Evolutionary conservation across 2,888 invertebrate genomes (phyloP).

Genomic region (Conomelus anceps): DNA sequence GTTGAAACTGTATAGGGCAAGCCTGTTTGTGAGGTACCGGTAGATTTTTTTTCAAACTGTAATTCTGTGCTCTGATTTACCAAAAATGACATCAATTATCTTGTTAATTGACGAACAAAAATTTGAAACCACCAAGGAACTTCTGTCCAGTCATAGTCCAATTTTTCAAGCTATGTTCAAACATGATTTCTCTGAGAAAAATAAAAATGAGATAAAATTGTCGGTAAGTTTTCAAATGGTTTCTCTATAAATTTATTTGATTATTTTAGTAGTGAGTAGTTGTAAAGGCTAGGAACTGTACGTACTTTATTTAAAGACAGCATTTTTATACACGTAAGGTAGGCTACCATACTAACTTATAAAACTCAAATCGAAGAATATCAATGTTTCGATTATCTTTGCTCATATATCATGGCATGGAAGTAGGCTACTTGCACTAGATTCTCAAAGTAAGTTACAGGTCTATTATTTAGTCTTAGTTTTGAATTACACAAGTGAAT

Average conservation of each 20-base stretch:
- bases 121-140: background rate
- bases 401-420: too few species aligned
- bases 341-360: too few species aligned
- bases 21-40: background rate
- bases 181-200: slow-evolving; percentile 21
- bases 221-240: slow-evolving; percentile 7
- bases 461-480: too few species aligned
- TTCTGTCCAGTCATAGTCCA: slow-evolving; percentile 16
- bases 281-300: background rate
- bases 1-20: background rate
- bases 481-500: too few species aligned
- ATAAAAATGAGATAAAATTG: slow-evolving; percentile 9
- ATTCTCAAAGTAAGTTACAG: too few species aligned
- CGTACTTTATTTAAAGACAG: too few species aligned
- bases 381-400: too few species aligned
- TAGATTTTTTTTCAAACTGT: background rate
- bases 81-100: background rate
- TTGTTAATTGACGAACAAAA: background rate
- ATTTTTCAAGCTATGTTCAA: slow-evolving; percentile 23
- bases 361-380: too few species aligned
- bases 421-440: too few species aligned
- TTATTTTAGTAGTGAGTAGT: background rate
- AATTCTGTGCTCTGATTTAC: background rate
- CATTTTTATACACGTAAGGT: too few species aligned
- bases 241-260: background rate